Base-by-base conservation (phyloP, 1,140 invertebrate genomes). In the Drosophila littoralis region DNA sequence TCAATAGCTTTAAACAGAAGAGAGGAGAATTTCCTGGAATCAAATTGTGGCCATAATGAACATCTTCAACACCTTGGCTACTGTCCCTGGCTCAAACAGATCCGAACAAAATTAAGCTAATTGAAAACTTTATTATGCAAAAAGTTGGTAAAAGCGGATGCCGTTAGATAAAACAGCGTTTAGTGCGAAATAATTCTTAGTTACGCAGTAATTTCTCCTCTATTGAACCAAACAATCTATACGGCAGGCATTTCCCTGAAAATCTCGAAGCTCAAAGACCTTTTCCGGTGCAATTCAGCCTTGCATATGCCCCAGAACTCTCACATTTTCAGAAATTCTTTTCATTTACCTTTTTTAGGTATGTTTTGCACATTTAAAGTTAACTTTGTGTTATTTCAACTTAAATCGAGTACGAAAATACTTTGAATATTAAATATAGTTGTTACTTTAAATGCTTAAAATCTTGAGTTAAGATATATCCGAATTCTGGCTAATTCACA, bases 1-100 rank as follows among this genome's bases (percentile, higher is more conserved):
- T 38, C 22, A 67, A 35, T 22, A 36, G 63, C 8, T 51, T 10
- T 12, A 28, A 6, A 48, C 2, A 17, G 22, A 5, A 42, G 46
- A 64, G 45, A 22, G 10, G 28, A 64, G 48, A 28, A 59, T 33
- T 74, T 65, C 54, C 48, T 61, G 48, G 67, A 55, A 54, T 22
- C 13, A 28, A 36, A n/a, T 32, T 17, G 3, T 55, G 15, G 1
- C 54, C 13, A 22, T 15, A 50, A 67, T 57, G 35, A 33, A 7
- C 15, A 51, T 7, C 13, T 54, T 28, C 4, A 28, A 28, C 22
- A n/a, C 28, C 32, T 36, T 32, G 22, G 54, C 54, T n/a, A 36
- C 6, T 10, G 8, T 3, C 2, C 4, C 22, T 28, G 22, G 22
- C 22, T 3, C 22, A 22, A 22, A 22, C 22, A 22, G 22, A 22